Conservation (phyloP, 2,113 vertebrate genomes). For the Diadophis punctatus region DNA sequence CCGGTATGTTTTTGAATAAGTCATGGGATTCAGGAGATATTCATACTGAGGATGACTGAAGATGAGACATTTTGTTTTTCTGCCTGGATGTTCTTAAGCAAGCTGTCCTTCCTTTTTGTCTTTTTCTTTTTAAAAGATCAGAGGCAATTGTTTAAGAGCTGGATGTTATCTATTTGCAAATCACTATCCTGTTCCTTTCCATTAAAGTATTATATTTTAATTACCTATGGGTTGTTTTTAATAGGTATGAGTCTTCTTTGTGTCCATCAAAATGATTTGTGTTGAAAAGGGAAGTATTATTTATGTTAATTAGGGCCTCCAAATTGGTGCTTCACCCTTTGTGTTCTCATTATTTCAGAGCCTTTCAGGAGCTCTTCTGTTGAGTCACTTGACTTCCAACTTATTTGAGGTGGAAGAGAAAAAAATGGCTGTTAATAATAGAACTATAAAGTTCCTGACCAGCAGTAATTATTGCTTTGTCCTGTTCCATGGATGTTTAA, state of each 20-base stretch:
- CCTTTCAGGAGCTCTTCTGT: background rate
- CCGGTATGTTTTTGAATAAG: background rate
- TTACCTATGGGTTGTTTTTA: background rate
- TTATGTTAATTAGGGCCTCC: background rate
- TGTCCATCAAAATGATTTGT: background rate
- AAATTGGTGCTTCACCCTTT: background rate
- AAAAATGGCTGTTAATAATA: background rate
- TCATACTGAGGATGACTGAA: background rate
- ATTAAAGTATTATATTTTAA: background rate
- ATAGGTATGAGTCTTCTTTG: background rate
- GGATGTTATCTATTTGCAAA: background rate
- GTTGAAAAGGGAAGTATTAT: background rate
- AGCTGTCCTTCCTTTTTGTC: background rate
- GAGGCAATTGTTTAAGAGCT: background rate
- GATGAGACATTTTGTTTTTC: background rate
- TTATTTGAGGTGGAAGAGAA: background rate
- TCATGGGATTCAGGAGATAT: background rate
- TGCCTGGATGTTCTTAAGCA: background rate
- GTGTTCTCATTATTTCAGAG: background rate
- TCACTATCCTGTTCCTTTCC: background rate
- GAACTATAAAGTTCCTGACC: background rate
- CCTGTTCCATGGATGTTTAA: background rate
- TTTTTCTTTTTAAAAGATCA: background rate
- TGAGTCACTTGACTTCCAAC: background rate
- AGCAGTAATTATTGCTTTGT: background rate